Base-by-base conservation (phyloP, 2,797 vertebrate species). In the Diplodus puntazzo region DNA sequence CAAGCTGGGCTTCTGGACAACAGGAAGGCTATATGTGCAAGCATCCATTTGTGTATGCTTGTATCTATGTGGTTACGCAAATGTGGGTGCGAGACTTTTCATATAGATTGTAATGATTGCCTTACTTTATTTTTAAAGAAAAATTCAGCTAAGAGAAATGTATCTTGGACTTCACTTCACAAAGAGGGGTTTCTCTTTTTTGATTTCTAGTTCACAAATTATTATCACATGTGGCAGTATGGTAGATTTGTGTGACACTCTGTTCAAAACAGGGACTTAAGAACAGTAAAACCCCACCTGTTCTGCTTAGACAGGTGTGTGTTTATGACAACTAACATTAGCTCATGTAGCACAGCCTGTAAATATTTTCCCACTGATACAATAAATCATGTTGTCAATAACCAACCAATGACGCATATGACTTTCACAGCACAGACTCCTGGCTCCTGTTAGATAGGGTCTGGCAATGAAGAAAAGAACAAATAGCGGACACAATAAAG, bases 281-380 rank as follows among this genome's bases (percentile, higher is more conserved):
- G 39, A 77, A 76, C 73, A 74, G 54, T 73, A 82, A 91, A 92
- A 81, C 2, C 27, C 75, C 91, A 94, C 84, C 91, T 93, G 93
- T 88, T 85, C 74, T 67, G 49, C 73, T 85, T 34, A 57, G 81
- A 92, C 93, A 92, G 92, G 89, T 92, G 94, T 81, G 54, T 83
- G 87, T 92, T 95, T 92, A 95, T 90, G 71, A 89, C 59, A 48
- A 86, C 91, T 91, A 91, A 92, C 85, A 92, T 95, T 93, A 94
- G 91, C 79, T 77, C 75, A 68, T 78, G 78, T 57, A 74, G 71
- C 63, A n/a, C 64, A 64, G 65, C 79, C 79, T 70, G 61, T 82
- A 89, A 87, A 88, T 86, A 84, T 82, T 90, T 84, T 71, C 42
- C 54, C 55, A 68, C 74, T 70, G 71, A 68, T 60, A 79, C 48